Evolutionary conservation across 2,888 invertebrate genomes (phyloP), one percentile per base, ranked within the genome.

Genomic region (Carpatolechia fugitivella): DNA sequence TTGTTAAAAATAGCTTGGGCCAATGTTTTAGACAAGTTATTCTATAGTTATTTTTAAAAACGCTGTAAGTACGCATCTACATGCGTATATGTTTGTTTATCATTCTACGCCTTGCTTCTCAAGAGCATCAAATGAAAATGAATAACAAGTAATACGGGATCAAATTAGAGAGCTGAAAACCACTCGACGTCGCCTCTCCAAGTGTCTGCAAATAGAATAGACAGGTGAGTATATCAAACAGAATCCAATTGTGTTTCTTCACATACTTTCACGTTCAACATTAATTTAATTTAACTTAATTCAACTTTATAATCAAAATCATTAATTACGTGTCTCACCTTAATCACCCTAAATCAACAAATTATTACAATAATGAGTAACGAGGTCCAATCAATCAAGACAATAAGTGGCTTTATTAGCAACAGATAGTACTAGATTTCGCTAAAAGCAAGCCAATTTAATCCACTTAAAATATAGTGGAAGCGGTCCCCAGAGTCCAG

Each of bases 381-480:
- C 65, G 66, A 75, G 74, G 74, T 72, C 72, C 59, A 63, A 57
- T 66, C 74, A 75, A 83, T 82, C 80, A 78, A 71, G 63, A 68
- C 80, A 78, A 78, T 84, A 78, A 74, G 72, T 69, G 68, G 59
- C 70, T 74, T 71, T 79, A 82, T 78, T 80, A 78, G 71, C 70
- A 70, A 66, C 63, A 69, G 69, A 79, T 79, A 71, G 57, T 70
- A 68, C 64, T 72, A 79, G 76, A 80, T 78, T 77, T 69, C n/a
- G 68, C 74, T 79, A 72, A 82, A 83, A 80, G 79, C 76, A 64
- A 70, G 63, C 77, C 78, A 82, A 74, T 85, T 85, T 82, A 88
- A 89, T 89, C 83, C 74, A 85, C 84, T 87, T 85, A 83, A 83
- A 76, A 67, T 71, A 81, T 75, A 70, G 70, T 72, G 64, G 68